Conservation (phyloP, 92 coral and sea anemone species). For the Phenganax marumi region DNA sequence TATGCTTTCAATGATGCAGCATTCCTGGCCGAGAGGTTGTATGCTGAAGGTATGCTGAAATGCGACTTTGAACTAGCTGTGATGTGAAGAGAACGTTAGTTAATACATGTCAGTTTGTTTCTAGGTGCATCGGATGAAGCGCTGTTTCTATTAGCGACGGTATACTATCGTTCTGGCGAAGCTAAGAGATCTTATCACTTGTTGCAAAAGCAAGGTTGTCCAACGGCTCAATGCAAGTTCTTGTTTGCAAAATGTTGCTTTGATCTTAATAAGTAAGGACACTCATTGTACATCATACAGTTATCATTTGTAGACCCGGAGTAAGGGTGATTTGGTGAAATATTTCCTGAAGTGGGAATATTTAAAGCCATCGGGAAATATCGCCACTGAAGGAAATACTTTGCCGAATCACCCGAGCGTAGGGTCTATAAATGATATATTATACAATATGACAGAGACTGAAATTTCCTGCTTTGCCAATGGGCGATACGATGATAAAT, state of each 20-base stretch:
- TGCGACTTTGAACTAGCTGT: background rate
- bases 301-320: background rate
- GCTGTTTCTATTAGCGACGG: constrained; percentile 84
- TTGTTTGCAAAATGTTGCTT: constrained; percentile 96
- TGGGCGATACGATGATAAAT: too few relatives aligned
- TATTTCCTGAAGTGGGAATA: too few relatives aligned
- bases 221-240: constrained; percentile 83
- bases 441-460: too few relatives aligned
- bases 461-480: too few relatives aligned
- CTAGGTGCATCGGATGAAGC: constrained; percentile 89
- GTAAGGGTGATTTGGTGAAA: too few relatives aligned
- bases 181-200: constrained; percentile 81
- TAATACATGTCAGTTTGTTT: background rate
- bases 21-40: constrained; percentile 92
- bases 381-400: too few relatives aligned
- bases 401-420: too few relatives aligned
- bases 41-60: constrained; percentile 78
- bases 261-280: constrained; percentile 88
- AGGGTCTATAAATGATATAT: too few relatives aligned
- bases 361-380: too few relatives aligned
- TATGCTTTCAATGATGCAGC: constrained; percentile 90
- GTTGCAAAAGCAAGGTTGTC: constrained; percentile 82
- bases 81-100: background rate
- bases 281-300: background rate
- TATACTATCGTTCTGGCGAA: constrained; percentile 84